Evolutionary conservation across 2,797 vertebrate genomes (phyloP).

Genomic region (Gymnothorax reevesii): DNA sequence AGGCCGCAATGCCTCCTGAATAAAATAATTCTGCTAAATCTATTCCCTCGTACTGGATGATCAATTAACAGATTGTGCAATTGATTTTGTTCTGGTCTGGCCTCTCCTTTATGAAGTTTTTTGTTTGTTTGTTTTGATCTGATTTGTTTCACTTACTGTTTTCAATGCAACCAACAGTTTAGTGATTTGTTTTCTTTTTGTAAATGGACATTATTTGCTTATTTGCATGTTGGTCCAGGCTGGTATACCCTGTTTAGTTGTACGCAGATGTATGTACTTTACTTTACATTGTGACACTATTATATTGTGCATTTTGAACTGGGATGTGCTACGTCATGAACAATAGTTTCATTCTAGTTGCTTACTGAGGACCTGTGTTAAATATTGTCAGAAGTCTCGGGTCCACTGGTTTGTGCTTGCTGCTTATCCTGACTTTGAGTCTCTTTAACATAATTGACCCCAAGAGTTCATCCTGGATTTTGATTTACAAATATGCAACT

Average conservation of each 20-base stretch:
- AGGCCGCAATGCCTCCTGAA: background rate
- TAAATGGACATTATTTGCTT: background rate
- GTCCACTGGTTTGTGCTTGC: background rate
- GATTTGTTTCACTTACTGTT: background rate
- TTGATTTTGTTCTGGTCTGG: too few relatives aligned
- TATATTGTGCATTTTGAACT: background rate
- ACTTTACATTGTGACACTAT: background rate
- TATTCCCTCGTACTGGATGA: too few relatives aligned
- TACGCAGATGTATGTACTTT: background rate
- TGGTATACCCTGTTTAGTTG: background rate
- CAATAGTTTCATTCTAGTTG: background rate
- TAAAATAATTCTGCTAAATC: background rate
- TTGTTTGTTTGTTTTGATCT: too few relatives aligned
- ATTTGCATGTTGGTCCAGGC: background rate
- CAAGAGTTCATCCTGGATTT: conserved; percentile 4
- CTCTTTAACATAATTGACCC: background rate
- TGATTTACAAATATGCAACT: background rate
- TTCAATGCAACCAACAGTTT: background rate
- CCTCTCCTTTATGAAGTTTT: too few relatives aligned
- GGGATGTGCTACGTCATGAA: background rate
- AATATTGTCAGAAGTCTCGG: background rate
- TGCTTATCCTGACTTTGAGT: background rate
- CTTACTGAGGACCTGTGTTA: background rate
- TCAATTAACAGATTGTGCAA: too few relatives aligned
- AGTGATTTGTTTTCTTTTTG: background rate